Percentiles rank a stretch among this genome's conserved stretches.
Conservation (phyloP, 2,113 vertebrate species). For the Hassar affinis region DNA sequence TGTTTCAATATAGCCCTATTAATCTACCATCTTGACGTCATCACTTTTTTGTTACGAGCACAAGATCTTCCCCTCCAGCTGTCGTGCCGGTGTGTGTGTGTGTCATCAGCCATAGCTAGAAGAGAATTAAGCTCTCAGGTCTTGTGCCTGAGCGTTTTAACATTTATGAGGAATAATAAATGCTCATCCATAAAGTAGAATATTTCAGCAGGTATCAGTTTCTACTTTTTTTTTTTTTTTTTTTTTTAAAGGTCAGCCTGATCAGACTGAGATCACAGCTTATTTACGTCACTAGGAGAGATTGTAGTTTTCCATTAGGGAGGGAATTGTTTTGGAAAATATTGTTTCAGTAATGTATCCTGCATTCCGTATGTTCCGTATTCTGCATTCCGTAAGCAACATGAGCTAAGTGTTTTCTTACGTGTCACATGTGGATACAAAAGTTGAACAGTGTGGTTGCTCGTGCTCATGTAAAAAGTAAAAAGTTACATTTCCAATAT, state of each 20-base stretch:
- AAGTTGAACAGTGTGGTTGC: background rate
- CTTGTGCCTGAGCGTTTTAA: background rate
- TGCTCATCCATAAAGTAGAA: background rate
- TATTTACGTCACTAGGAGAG: background rate
- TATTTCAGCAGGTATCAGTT: slow-evolving; percentile 21
- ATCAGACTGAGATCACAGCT: background rate
- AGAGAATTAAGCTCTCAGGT: background rate
- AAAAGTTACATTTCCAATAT: background rate
- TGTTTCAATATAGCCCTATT: background rate
- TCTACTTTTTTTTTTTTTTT: background rate
- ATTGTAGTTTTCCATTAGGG: background rate
- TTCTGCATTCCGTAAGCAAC: background rate
- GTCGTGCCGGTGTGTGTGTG: background rate
- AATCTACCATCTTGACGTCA: slow-evolving; percentile 1
- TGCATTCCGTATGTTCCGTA: background rate
- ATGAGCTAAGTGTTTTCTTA: background rate
- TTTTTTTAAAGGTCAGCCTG: slow-evolving; percentile 41
- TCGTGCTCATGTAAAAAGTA: no score
- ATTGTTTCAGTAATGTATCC: background rate
- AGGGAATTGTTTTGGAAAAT: background rate
- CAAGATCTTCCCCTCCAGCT: background rate
- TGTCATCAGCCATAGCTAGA: background rate
- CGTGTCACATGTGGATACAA: background rate
- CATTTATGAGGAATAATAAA: background rate
- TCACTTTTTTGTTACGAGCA: background rate